These are phyloP conservation scores for Taenaris catops DNA, from an alignment of 2,888 invertebrate species.

Conservation along the genomic window DNA sequence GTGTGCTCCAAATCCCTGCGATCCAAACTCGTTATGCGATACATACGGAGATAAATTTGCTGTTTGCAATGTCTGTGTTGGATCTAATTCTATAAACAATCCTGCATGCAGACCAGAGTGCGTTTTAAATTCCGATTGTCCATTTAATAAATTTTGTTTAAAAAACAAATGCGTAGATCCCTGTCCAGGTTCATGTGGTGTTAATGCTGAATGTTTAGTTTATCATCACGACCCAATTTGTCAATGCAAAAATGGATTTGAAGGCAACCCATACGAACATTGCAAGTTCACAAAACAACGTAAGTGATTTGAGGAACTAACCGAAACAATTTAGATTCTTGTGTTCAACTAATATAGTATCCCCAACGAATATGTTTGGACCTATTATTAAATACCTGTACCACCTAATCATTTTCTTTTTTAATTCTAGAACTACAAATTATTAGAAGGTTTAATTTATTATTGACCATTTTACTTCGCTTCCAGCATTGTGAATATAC, in stretches of 20 bases:
- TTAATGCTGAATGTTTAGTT: constrained; percentile 85
- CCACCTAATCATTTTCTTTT: too few species aligned
- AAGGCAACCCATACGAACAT: constrained; percentile 89
- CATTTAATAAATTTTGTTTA: constrained; percentile 87
- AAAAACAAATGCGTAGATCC: constrained; percentile 87
- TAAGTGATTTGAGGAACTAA: too few species aligned
- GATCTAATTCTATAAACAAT: constrained; percentile 83
- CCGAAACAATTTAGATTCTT: too few species aligned
- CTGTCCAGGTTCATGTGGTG: constrained; percentile 89
- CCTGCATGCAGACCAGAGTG: constrained; percentile 91
- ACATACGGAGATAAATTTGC: constrained; percentile 87
- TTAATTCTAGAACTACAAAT: too few species aligned
- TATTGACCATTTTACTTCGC: too few species aligned
- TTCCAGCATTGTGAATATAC: too few species aligned
- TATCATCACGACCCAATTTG: constrained; percentile 87
- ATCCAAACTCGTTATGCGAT: constrained; percentile 83
- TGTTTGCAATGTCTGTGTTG: constrained; percentile 88
- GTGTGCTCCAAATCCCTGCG: constrained; percentile 89
- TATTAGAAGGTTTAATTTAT: too few species aligned
- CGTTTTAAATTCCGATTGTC: constrained; percentile 88
- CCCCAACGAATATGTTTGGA: too few species aligned
- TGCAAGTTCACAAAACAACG: constrained; percentile 80
- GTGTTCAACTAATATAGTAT: too few species aligned
- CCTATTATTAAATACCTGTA: too few species aligned
- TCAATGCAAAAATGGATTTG: constrained; percentile 82